phyloP scores from a whole-genome alignment of 2,797 vertebrate genomes.

The Craterocephalus amniculus region DNA sequence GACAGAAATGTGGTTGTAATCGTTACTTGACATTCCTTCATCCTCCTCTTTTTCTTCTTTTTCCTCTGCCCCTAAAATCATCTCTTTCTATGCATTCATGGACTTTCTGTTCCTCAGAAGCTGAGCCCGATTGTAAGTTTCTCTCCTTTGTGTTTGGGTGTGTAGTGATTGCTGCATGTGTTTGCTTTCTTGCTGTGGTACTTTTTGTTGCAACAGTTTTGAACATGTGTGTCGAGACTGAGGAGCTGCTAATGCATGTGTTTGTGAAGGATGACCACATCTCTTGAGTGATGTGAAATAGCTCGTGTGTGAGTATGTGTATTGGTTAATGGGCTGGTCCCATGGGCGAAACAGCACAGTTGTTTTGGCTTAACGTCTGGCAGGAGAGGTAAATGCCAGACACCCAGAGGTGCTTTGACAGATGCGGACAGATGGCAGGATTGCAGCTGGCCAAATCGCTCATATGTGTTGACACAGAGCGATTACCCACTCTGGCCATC shows the following conservation, averaged over 20 bases:
- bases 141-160: constrained; percentile 60
- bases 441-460: constrained; percentile 81
- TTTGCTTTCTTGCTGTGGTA: constrained; percentile 73
- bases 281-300: constrained; percentile 52
- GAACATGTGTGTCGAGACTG: constrained; percentile 30
- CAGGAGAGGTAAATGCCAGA: constrained; percentile 57
- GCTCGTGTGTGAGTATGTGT: constrained; percentile 31
- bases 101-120: constrained; percentile 50
- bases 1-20: constrained; percentile 1
- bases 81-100: constrained; percentile 59
- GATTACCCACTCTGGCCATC: constrained; percentile 72
- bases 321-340: constrained; percentile 39
- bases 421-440: constrained; percentile 82
- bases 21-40: constrained; percentile 26
- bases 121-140: constrained; percentile 79
- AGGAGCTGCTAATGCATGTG: constrained; percentile 67
- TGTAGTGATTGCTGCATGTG: constrained; percentile 73
- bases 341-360: constrained; percentile 63
- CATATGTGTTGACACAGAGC: constrained; percentile 73
- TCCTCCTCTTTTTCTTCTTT: constrained; percentile 35
- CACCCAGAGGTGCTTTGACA: constrained; percentile 75
- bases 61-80: constrained; percentile 30
- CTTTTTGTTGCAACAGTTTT: constrained; percentile 37
- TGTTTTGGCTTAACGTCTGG: constrained; percentile 69
- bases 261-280: constrained; percentile 51